These are phyloP conservation scores for Limonius californicus DNA, from an alignment of 1,140 invertebrate species.

Conservation along the genomic window DNA sequence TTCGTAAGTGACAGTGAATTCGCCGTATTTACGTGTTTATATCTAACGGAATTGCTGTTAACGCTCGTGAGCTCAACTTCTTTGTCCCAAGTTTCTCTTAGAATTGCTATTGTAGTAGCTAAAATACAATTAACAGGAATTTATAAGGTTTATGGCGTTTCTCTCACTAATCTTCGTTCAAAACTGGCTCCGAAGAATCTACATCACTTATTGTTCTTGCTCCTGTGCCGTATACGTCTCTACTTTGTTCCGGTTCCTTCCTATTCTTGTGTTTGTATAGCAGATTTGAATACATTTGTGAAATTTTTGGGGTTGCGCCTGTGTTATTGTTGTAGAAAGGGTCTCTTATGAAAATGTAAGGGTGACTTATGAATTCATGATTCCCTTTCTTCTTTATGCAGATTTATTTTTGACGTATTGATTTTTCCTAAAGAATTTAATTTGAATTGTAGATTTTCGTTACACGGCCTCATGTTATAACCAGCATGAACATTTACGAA, in stretches of 20 bases:
- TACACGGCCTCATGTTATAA: not conserved
- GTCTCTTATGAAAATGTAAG: not conserved
- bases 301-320: not conserved
- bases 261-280: constrained; percentile 7
- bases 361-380: constrained; percentile 1
- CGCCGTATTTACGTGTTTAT: constrained; percentile 8
- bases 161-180: constrained; percentile 14
- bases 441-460: not conserved
- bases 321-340: constrained; percentile 1
- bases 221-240: constrained; percentile 7
- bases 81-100: constrained; percentile 14
- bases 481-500: too few relatives aligned
- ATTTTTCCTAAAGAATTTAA: not conserved
- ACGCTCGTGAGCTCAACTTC: constrained; percentile 8
- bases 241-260: constrained; percentile 9
- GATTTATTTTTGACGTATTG: not conserved
- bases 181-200: constrained; percentile 11
- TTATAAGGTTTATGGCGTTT: constrained; percentile 13
- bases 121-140: constrained; percentile 15
- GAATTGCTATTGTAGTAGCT: constrained; percentile 10
- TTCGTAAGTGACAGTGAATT: not conserved
- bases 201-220: constrained; percentile 13
- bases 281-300: constrained; percentile 7
- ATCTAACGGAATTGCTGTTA: constrained; percentile 14
- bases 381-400: not conserved